A percentile compares a stretch with the other conserved stretches of the same genome.
Evolutionary conservation across 2,113 vertebrate species (phyloP).

Genomic region (Apaloderma vittatum): DNA sequence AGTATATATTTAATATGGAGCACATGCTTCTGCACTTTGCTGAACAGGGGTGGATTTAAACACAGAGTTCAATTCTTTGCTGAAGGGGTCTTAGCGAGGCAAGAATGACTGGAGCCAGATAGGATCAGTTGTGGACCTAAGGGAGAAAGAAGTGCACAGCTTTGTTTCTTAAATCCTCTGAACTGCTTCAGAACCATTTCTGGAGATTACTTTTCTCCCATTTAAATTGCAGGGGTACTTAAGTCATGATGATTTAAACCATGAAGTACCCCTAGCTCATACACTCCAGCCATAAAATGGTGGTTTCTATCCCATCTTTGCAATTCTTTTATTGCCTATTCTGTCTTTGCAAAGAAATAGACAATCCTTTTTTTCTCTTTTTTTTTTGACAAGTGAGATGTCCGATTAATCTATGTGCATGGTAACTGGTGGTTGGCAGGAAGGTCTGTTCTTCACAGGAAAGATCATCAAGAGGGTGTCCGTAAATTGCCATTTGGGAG

Average conservation of each 20-base stretch:
- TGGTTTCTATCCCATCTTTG: neutral
- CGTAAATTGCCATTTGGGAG: neutral
- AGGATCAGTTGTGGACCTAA: neutral
- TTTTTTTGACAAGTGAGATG: neutral
- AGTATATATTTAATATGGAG: neutral
- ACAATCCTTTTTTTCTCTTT: rapidly evolving
- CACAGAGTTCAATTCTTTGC: neutral
- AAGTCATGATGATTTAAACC: neutral
- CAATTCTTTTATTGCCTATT: neutral
- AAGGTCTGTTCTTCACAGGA: neutral
- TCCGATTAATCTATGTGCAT: rapidly evolving
- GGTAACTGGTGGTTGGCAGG: neutral
- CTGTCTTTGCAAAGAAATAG: neutral
- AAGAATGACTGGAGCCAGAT: neutral
- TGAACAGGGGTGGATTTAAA: neutral
- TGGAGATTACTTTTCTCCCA: neutral
- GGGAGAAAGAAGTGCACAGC: neutral
- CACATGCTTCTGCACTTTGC: neutral
- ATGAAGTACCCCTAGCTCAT: neutral
- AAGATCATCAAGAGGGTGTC: neutral
- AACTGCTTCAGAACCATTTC: neutral
- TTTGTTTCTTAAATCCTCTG: neutral
- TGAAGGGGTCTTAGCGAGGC: neutral
- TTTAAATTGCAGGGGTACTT: neutral
- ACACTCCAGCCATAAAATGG: neutral